Evolutionary conservation across 2,113 vertebrate genomes (phyloP).

Genomic region (Oenanthe melanoleuca): DNA sequence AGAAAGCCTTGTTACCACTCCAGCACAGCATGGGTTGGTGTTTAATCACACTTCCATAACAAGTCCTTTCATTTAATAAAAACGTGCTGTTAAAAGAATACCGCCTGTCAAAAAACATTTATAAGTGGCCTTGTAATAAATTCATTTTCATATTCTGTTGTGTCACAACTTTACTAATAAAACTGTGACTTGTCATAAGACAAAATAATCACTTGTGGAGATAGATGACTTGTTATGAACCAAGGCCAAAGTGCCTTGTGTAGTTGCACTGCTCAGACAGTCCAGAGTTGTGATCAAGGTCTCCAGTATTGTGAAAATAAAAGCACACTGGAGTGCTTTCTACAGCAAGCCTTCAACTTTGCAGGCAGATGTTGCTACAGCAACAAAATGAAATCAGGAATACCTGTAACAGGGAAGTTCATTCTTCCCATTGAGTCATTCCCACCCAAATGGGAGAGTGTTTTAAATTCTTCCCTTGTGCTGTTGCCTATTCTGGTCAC

Average conservation of each 20-base stretch:
- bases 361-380: background rate
- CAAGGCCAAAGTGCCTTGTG: background rate
- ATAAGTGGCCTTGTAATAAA: background rate
- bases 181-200: background rate
- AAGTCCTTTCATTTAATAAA: background rate
- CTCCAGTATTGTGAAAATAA: background rate
- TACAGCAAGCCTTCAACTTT: background rate
- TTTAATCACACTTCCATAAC: background rate
- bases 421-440: background rate
- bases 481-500: background rate
- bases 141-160: background rate
- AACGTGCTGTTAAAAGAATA: background rate
- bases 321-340: background rate
- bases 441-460: background rate
- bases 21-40: background rate
- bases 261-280: background rate
- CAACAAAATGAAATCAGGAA: background rate
- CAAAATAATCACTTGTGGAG: background rate
- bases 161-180: background rate
- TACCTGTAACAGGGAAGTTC: background rate
- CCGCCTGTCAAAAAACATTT: background rate
- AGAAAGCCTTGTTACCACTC: background rate
- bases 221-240: background rate
- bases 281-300: background rate
- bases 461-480: background rate